Evolutionary conservation across 2,113 vertebrate species (phyloP).

Genomic region (Tamias sibiricus): DNA sequence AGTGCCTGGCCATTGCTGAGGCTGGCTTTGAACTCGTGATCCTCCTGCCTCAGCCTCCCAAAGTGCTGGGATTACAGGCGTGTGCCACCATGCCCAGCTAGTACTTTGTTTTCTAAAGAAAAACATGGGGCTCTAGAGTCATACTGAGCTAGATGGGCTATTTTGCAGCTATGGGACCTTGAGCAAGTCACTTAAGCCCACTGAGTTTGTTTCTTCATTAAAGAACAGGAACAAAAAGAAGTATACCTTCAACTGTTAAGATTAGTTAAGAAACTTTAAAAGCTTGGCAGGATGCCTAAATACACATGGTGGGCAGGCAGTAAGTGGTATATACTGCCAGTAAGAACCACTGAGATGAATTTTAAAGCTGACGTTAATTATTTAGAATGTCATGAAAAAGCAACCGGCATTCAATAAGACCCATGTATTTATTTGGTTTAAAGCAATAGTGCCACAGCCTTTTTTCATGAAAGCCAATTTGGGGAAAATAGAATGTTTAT

Average conservation of each 20-base stretch:
- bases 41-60: too few relatives aligned
- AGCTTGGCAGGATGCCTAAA: neutral
- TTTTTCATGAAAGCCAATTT: neutral
- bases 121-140: neutral
- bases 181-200: neutral
- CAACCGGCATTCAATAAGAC: neutral
- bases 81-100: too few relatives aligned
- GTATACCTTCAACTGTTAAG: neutral
- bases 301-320: neutral
- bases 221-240: neutral
- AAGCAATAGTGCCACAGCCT: neutral
- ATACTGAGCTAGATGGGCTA: neutral
- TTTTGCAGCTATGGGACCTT: neutral
- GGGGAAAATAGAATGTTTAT: neutral
- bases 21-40: too few relatives aligned
- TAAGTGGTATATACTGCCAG: neutral
- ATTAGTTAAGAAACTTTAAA: conserved; percentile 13
- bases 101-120: neutral
- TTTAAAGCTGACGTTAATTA: conserved; percentile 7
- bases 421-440: conserved; percentile 15
- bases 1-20: too few relatives aligned
- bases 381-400: conserved; percentile 19
- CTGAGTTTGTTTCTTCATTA: neutral
- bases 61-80: too few relatives aligned
- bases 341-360: neutral